Evolutionary conservation across 2,113 vertebrate species (phyloP).

Genomic region (human): DNA sequence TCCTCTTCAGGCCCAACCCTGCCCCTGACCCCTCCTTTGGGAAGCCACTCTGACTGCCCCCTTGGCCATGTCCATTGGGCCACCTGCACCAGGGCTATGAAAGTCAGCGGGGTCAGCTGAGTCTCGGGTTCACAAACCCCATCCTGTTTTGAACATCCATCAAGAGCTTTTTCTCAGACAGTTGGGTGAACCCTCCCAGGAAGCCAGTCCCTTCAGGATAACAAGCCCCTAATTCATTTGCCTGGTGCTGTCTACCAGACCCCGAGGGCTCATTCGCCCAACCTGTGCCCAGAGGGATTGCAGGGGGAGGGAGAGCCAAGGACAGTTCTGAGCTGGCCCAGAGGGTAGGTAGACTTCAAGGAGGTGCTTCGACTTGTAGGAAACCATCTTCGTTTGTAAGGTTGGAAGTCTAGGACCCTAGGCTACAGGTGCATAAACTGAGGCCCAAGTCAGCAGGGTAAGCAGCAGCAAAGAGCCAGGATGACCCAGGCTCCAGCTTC

Average conservation of each 20-base stretch:
- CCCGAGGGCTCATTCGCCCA: background rate
- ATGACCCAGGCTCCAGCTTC: background rate
- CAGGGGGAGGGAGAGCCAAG: background rate
- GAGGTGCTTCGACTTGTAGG: background rate
- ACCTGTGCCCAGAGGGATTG: background rate
- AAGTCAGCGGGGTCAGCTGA: background rate
- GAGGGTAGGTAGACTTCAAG: background rate
- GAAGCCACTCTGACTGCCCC: background rate
- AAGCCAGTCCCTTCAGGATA: background rate
- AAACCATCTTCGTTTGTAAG: background rate
- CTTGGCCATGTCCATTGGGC: background rate
- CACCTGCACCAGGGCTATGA: background rate
- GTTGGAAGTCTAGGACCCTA: background rate
- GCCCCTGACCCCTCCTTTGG: background rate
- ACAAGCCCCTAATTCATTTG: background rate
- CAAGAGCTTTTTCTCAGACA: background rate
- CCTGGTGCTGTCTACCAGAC: background rate
- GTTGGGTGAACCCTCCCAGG: background rate
- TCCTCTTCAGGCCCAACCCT: background rate
- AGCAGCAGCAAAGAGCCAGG: background rate
- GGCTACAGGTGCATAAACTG: background rate
- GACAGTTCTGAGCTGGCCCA: background rate
- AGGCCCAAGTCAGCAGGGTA: background rate
- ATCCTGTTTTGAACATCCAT: background rate
- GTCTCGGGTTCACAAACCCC: background rate